These are phyloP conservation scores for Tiliqua scincoides DNA, from an alignment of 2,113 vertebrate genomes.

Conservation along the genomic window DNA sequence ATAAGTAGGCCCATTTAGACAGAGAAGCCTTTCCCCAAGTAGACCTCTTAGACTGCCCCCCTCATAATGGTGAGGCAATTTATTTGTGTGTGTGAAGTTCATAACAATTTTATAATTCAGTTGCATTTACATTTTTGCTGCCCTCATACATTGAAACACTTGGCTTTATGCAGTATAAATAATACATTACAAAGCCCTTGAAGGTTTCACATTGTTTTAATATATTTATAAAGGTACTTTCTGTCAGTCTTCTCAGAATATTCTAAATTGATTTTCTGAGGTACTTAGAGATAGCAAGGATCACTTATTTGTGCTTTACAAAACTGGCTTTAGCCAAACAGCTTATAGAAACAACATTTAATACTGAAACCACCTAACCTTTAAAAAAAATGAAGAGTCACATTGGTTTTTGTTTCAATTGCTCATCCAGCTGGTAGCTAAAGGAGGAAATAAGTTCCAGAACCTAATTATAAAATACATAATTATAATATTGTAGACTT, in stretches of 20 bases:
- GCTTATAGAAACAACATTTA: slow-evolving; percentile 9
- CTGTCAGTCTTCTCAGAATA: slow-evolving; percentile 19
- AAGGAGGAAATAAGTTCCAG: background rate
- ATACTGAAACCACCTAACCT: slow-evolving; percentile 14
- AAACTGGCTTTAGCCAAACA: background rate
- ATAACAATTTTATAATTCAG: too few species aligned
- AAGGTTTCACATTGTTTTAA: slow-evolving; percentile 31
- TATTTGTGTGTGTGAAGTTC: too few species aligned
- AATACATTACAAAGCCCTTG: slow-evolving; percentile 14
- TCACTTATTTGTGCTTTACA: slow-evolving; percentile 1
- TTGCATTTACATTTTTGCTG: slow-evolving; percentile 22
- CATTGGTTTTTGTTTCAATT: background rate
- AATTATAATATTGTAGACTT: background rate
- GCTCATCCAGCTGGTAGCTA: background rate
- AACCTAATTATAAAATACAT: too few species aligned
- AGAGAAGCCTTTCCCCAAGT: too few species aligned
- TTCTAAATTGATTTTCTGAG: slow-evolving; percentile 21
- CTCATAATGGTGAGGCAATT: too few species aligned
- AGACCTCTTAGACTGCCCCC: too few species aligned
- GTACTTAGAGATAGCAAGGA: background rate
- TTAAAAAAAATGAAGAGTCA: background rate
- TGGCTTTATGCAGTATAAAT: background rate
- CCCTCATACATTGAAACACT: background rate
- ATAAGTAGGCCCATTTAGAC: too few species aligned
- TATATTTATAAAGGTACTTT: slow-evolving; percentile 22